A percentile compares a stretch with the other conserved stretches of the same genome.
Evolutionary conservation across 2,113 vertebrate species (phyloP).

Genomic region (Grantiella picta): DNA sequence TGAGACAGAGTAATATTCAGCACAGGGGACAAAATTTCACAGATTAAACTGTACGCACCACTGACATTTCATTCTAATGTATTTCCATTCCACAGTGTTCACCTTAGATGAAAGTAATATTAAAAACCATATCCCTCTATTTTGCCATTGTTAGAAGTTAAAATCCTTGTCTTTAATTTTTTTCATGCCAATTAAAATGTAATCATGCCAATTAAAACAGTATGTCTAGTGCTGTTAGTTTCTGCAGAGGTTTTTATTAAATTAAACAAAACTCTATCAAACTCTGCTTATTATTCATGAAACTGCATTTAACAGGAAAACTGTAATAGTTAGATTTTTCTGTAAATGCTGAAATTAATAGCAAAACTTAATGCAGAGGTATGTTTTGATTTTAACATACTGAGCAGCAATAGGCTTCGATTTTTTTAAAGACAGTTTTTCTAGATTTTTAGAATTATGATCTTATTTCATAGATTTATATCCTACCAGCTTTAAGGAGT

Average conservation of each 20-base stretch:
- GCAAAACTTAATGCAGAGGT: conserved; percentile 21
- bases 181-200: conserved; percentile 89
- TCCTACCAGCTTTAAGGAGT: background rate
- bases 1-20: conserved; percentile 90
- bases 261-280: conserved; percentile 70
- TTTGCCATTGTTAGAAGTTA: conserved; percentile 86
- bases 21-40: conserved; percentile 87
- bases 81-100: conserved; percentile 84
- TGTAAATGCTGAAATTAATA: conserved; percentile 49
- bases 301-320: conserved; percentile 56
- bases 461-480: conserved; percentile 35
- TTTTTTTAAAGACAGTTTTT: background rate
- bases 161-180: conserved; percentile 82
- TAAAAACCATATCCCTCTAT: conserved; percentile 83
- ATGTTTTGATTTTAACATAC: conserved; percentile 13
- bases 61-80: conserved; percentile 88
- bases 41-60: conserved; percentile 92
- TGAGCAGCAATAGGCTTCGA: background rate
- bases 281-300: conserved; percentile 60
- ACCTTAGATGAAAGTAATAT: conserved; percentile 86
- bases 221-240: conserved; percentile 65
- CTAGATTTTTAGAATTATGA: conserved; percentile 14
- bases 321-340: conserved; percentile 18
- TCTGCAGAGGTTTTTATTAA: conserved; percentile 67
- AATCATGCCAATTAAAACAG: conserved; percentile 85